Evolutionary conservation across 2,113 vertebrate species (phyloP), one percentile per base, ranked within the genome.

Genomic region (Dicrurus megarhynchus): DNA sequence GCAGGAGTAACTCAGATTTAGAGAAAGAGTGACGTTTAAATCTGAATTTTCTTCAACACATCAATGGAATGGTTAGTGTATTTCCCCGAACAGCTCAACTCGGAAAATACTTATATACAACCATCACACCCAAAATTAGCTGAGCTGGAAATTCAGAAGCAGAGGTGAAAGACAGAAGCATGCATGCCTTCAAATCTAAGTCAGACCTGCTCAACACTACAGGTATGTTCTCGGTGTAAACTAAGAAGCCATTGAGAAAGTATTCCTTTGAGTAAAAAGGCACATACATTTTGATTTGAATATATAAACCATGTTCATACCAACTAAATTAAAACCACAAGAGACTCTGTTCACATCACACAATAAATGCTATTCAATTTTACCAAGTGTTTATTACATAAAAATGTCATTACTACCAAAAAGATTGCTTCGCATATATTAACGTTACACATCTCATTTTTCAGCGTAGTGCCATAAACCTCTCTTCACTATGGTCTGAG

Each of bases 1-100:
- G 63, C 68, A 94, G 96, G 88, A 94, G 49, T 95, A 86, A 81
- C 74, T 78, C 39, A 3, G 71, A 86, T 91, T 90, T 92, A 37
- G 30, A 84, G 68, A 84, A 93, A 97, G 41, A 67, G 74, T 79
- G 61, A 87, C 69, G 84, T 93, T 92, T 57, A 83, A 95, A 92
- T 63, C 57, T 65, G 76, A 47, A 86, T 96, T 77, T 92, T 73
- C 88, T 52, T 80, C 41, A 35, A 26, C 56, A 64, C 33, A 53
- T 50, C 59, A 77, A 35, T 15, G 46, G 26, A 92, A 75, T 16
- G 13, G 52, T 20, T 21, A 15, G 42, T 50, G 1, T 59, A 46
- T 47, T 81, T 75, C 44, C 56, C 70, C 35, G 37, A 33, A 73
- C 10, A 69, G 39, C 26, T 69, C 70, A 77, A 39, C 32, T 18